These are phyloP conservation scores for Neogale vison DNA, from an alignment of 2,113 vertebrate species.

Conservation along the genomic window DNA sequence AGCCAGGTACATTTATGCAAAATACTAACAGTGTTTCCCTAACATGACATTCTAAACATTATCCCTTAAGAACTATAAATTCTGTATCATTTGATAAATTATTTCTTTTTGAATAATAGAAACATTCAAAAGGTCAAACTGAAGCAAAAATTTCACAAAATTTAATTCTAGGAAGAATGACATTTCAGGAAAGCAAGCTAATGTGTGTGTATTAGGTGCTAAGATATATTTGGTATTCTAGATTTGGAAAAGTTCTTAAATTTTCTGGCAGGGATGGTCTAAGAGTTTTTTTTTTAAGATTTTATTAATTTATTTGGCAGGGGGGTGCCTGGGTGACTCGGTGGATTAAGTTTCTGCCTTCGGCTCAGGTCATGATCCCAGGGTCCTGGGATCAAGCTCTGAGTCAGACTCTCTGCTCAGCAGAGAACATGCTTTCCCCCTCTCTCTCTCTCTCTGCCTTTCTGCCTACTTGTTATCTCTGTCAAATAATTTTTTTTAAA, in stretches of 20 bases:
- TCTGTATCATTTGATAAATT: not conserved
- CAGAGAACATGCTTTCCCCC: too few relatives aligned
- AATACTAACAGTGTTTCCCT: slow-evolving; percentile 1
- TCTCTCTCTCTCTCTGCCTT: too few relatives aligned
- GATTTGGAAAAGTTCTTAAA: slow-evolving; percentile 10
- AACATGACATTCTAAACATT: not conserved
- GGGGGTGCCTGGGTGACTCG: too few relatives aligned
- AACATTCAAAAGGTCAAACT: not conserved
- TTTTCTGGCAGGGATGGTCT: not conserved
- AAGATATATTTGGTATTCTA: not conserved
- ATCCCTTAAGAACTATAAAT: slow-evolving; percentile 38
- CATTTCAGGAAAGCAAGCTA: not conserved
- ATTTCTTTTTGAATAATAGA: slow-evolving; percentile 26
- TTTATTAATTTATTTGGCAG: not conserved
- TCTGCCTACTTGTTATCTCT: too few relatives aligned
- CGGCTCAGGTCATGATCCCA: too few relatives aligned
- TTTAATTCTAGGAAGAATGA: slow-evolving; percentile 29
- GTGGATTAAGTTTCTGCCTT: too few relatives aligned
- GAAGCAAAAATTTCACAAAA: slow-evolving; percentile 48
- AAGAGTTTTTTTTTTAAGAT: not conserved
- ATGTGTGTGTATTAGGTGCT: not conserved
- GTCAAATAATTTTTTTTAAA: not conserved
- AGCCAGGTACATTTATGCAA: slow-evolving; percentile 15
- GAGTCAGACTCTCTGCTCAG: too few relatives aligned
- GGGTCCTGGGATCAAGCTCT: too few relatives aligned